phyloP scores from a whole-genome alignment of 92 coral and sea anemone species.

The Bergia sp. region DNA sequence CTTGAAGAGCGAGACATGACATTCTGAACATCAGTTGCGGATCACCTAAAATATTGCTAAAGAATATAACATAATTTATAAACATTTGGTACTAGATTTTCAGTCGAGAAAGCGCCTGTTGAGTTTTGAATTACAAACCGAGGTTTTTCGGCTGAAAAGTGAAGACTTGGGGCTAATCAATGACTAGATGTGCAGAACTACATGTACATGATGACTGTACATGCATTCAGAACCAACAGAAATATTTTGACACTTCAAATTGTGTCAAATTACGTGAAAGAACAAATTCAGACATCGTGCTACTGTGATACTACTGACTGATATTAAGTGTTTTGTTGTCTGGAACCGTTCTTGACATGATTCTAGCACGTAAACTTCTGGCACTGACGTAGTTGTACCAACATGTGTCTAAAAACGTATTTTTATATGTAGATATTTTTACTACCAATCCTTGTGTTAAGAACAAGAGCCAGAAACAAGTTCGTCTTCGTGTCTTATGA shows the following conservation, averaged over 20 bases:
- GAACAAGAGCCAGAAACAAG: neutral
- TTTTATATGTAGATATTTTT: neutral
- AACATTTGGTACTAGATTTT: neutral
- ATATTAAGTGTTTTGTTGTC: neutral
- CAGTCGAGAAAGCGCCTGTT: neutral
- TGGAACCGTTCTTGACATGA: neutral
- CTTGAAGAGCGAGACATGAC: conserved; percentile 23
- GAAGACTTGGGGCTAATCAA: no score
- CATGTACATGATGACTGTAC: no score
- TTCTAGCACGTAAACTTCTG: neutral
- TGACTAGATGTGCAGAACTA: neutral
- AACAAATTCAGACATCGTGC: neutral
- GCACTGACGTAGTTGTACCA: no score
- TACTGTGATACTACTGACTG: neutral
- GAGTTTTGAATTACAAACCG: neutral
- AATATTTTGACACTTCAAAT: conserved; percentile 3
- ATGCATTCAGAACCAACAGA: neutral
- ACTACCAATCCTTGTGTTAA: neutral
- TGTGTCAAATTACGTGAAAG: neutral
- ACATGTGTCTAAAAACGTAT: neutral
- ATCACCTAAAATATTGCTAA: neutral
- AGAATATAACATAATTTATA: neutral
- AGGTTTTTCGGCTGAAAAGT: no score
- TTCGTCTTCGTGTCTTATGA: neutral
- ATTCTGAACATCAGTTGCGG: neutral